Conservation (phyloP, 2,113 vertebrate genomes). For the Salvelinus fontinalis region DNA sequence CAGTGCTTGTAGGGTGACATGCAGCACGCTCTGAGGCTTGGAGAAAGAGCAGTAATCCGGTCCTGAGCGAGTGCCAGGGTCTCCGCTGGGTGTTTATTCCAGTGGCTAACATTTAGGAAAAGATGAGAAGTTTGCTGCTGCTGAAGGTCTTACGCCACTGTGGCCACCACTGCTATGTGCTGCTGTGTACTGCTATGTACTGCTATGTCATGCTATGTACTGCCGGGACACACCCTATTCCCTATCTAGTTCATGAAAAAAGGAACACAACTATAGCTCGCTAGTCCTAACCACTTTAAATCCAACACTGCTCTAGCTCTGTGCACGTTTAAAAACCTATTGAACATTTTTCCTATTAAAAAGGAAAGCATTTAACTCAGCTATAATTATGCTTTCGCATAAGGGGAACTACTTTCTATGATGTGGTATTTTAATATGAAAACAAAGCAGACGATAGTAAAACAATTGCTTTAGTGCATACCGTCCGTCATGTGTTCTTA, state of each 20-base stretch:
- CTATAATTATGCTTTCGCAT: constrained; percentile 53
- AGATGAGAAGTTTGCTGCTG: constrained; percentile 41
- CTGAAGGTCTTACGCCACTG: constrained; percentile 13
- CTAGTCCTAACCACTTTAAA: constrained; percentile 44
- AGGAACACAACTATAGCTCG: constrained; percentile 25
- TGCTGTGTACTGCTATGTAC: constrained; percentile 24
- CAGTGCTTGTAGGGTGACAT: constrained; percentile 32
- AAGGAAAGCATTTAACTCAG: constrained; percentile 47
- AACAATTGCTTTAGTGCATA: constrained; percentile 40
- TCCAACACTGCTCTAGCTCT: constrained; percentile 35
- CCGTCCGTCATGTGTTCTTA: constrained; percentile 32
- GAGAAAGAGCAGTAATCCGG: constrained; percentile 43
- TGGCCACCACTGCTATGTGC: constrained; percentile 20
- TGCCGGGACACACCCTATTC: constrained; percentile 28
- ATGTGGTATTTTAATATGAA: constrained; percentile 64
- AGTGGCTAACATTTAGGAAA: constrained; percentile 36
- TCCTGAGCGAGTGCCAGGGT: constrained; percentile 48
- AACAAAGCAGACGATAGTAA: constrained; percentile 55
- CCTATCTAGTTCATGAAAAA: constrained; percentile 30
- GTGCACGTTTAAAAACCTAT: constrained; percentile 39
- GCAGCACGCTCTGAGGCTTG: constrained; percentile 22
- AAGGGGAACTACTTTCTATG: constrained; percentile 39
- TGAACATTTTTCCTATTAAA: constrained; percentile 40
- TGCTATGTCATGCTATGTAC: constrained; percentile 1
- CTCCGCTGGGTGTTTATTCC: constrained; percentile 45